A percentile compares a stretch with the other conserved stretches of the same genome.
These are phyloP conservation scores for Cyrtorhinus lividipennis DNA, from an alignment of 1,140 invertebrate genomes.

Conservation along the genomic window DNA sequence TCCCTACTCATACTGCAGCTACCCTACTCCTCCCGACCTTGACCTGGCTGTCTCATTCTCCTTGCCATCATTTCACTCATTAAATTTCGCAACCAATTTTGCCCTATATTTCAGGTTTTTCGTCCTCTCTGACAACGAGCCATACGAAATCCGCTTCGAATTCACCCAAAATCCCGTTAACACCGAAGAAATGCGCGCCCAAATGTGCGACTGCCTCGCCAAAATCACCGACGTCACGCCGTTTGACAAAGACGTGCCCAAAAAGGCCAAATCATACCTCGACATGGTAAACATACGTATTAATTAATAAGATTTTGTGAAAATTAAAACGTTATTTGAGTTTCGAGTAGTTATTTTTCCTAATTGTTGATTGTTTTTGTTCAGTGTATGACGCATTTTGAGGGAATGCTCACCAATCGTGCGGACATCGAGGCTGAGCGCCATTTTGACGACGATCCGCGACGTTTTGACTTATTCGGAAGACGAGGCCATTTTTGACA, in stretches of 20 bases:
- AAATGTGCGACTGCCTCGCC: neutral
- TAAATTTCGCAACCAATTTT: too few species aligned
- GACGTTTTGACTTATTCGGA: neutral
- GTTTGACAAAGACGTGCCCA: neutral
- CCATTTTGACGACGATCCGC: neutral
- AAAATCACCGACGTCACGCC: neutral
- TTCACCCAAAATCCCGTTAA: neutral
- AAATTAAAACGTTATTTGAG: too few species aligned
- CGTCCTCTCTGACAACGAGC: neutral
- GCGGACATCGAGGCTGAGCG: neutral
- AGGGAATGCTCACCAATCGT: neutral
- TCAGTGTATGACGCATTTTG: neutral
- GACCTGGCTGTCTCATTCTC: too few species aligned
- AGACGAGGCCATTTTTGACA: neutral
- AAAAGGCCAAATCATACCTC: neutral
- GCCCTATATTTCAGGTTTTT: neutral
- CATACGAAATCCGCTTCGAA: neutral
- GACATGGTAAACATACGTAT: neutral
- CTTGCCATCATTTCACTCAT: too few species aligned
- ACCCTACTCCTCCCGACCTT: too few species aligned
- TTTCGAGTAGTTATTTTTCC: too few species aligned
- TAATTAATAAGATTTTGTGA: neutral
- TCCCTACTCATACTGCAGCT: too few species aligned
- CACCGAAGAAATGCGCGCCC: neutral
- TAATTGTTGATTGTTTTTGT: neutral